phyloP scores from a whole-genome alignment of 2,888 invertebrate species.

The Agonopterix subpropinquella region DNA sequence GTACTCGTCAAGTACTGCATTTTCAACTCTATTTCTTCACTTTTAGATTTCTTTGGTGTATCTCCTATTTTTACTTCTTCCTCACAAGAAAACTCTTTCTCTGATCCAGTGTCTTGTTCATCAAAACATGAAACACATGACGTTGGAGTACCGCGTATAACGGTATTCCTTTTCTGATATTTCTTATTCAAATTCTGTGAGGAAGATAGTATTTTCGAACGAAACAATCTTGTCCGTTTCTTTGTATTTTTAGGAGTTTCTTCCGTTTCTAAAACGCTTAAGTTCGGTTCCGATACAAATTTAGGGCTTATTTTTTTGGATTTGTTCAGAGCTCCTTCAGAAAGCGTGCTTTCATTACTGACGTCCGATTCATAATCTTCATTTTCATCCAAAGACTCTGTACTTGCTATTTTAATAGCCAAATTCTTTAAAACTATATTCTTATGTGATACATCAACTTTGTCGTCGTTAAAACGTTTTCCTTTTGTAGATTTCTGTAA shows the following conservation, averaged over 20 bases:
- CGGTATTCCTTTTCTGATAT: slow-evolving; percentile 50
- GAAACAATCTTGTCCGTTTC: slow-evolving; percentile 53
- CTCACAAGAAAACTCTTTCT: slow-evolving; percentile 28
- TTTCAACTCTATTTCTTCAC: slow-evolving; percentile 30
- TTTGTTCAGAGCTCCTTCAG: slow-evolving; percentile 54
- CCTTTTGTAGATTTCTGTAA: slow-evolving; percentile 60
- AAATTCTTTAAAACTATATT: slow-evolving; percentile 64
- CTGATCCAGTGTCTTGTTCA: slow-evolving; percentile 52
- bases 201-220: slow-evolving; percentile 50
- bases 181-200: slow-evolving; percentile 54
- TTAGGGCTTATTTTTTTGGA: slow-evolving; percentile 59
- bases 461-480: slow-evolving; percentile 54
- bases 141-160: slow-evolving; percentile 48
- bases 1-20: slow-evolving; percentile 64
- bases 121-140: slow-evolving; percentile 65
- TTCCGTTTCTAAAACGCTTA: slow-evolving; percentile 53
- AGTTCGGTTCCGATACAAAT: slow-evolving; percentile 67
- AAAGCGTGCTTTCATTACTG: slow-evolving; percentile 63
- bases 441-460: slow-evolving; percentile 60
- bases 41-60: slow-evolving; percentile 45
- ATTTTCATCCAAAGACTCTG: slow-evolving; percentile 48
- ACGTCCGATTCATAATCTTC: slow-evolving; percentile 58
- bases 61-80: slow-evolving; percentile 20
- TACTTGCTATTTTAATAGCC: slow-evolving; percentile 59
- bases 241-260: slow-evolving; percentile 65